Conservation (phyloP, 2,888 invertebrate genomes). For the Teleogryllus oceanicus region DNA sequence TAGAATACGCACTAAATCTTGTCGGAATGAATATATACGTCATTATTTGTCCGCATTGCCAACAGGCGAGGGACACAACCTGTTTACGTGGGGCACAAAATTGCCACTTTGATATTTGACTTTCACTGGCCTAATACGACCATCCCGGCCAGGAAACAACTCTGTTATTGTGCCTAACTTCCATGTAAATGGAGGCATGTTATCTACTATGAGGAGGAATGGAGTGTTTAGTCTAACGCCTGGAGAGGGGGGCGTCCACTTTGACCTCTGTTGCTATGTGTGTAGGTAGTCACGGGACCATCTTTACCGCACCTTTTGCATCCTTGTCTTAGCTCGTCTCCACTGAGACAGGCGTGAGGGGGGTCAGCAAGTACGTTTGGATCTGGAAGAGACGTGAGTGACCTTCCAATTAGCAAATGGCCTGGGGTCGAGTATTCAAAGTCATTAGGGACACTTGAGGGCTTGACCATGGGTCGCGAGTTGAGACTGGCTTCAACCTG, state of each 20-base stretch:
- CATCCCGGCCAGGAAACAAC: not conserved
- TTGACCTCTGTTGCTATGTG: not conserved
- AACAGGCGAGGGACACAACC: not conserved
- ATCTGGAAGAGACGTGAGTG: not conserved
- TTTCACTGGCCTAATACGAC: not conserved
- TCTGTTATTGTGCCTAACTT: not conserved
- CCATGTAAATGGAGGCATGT: not conserved
- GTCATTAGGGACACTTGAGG: not conserved
- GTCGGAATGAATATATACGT: too few species aligned
- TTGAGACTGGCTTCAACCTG: not conserved
- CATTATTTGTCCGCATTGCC: not conserved
- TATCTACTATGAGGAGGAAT: not conserved
- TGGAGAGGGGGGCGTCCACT: not conserved
- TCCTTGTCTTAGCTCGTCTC: not conserved
- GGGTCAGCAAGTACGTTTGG: not conserved
- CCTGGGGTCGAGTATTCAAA: not conserved
- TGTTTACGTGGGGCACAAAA: not conserved
- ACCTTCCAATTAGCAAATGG: not conserved
- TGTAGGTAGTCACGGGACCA: not conserved
- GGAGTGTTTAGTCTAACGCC: not conserved
- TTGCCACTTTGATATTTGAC: not conserved
- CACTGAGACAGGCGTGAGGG: too few species aligned
- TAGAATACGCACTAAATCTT: too few species aligned
- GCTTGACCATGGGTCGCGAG: not conserved
- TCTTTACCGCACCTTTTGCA: not conserved